Evolutionary conservation across 1,140 invertebrate genomes (phyloP).

Genomic region (Oscheius sp.): DNA sequence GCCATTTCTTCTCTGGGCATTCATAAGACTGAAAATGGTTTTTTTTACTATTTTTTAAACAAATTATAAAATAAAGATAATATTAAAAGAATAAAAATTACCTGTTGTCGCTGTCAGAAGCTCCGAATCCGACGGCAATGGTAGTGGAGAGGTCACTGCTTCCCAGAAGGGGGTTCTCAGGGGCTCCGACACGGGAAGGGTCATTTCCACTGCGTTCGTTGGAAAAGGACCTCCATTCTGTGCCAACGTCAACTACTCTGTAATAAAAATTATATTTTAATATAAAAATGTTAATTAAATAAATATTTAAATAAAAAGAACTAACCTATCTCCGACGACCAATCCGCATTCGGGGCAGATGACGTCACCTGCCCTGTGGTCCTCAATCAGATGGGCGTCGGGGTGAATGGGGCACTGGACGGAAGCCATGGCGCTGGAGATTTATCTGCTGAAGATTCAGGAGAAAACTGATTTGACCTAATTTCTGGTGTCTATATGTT

Average conservation of each 20-base stretch:
- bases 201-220: slow-evolving; percentile 93
- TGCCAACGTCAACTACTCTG: slow-evolving; percentile 99
- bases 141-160: slow-evolving; percentile 94
- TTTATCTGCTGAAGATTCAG: no score
- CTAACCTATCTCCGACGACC: slow-evolving; percentile 94
- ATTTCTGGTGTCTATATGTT: no score
- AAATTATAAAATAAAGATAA: no score
- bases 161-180: slow-evolving; percentile 84
- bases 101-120: slow-evolving; percentile 66
- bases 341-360: slow-evolving; percentile 98
- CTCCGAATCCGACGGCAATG: slow-evolving; percentile 84
- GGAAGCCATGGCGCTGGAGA: no score
- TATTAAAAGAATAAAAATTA: no score
- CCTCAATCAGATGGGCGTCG: slow-evolving; percentile 90
- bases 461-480: no score
- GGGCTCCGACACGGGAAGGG: no score
- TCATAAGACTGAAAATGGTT: no score
- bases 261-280: no score
- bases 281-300: no score
- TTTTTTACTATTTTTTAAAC: no score
- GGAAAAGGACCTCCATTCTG: slow-evolving; percentile 99
- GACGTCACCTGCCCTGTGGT: slow-evolving; percentile 96
- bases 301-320: no score
- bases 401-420: slow-evolving; percentile 72
- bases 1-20: slow-evolving; percentile 54